A percentile compares a stretch with the other conserved stretches of the same genome.
Conservation (phyloP, 2,797 vertebrate species). For the Octomys mimax region DNA sequence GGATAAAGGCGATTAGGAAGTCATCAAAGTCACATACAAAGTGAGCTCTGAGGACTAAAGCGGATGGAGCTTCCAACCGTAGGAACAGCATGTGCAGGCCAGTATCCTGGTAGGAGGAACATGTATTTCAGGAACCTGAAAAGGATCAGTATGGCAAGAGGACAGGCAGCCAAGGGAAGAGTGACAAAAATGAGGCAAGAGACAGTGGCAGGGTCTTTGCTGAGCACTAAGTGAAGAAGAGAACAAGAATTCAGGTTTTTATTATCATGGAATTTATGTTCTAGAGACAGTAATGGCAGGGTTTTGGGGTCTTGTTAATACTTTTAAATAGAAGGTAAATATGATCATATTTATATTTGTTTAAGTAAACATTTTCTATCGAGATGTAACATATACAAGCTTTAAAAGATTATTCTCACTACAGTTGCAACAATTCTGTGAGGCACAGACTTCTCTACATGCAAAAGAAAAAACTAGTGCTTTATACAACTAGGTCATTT, state of each 20-base stretch:
- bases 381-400: neutral
- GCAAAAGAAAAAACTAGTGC: constrained; percentile 53
- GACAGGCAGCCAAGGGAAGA: neutral
- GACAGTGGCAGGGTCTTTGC: neutral
- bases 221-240: neutral
- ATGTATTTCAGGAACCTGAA: neutral
- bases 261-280: neutral
- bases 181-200: neutral
- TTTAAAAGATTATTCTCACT: constrained; percentile 52
- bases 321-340: constrained; percentile 37
- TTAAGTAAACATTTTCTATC: constrained; percentile 47
- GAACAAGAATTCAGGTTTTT: neutral
- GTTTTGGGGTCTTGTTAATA: neutral
- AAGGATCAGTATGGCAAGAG: neutral
- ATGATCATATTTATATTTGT: constrained; percentile 30
- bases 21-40: constrained; percentile 8
- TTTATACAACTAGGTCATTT: constrained; percentile 47
- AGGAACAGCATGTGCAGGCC: neutral
- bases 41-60: neutral
- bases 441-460: constrained; percentile 36
- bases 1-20: neutral
- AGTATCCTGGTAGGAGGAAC: neutral
- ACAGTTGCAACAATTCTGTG: constrained; percentile 37
- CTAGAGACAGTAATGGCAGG: neutral
- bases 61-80: neutral